These are phyloP conservation scores for Arctocebus calabarensis DNA, from an alignment of 2,797 vertebrate genomes.

Conservation along the genomic window DNA sequence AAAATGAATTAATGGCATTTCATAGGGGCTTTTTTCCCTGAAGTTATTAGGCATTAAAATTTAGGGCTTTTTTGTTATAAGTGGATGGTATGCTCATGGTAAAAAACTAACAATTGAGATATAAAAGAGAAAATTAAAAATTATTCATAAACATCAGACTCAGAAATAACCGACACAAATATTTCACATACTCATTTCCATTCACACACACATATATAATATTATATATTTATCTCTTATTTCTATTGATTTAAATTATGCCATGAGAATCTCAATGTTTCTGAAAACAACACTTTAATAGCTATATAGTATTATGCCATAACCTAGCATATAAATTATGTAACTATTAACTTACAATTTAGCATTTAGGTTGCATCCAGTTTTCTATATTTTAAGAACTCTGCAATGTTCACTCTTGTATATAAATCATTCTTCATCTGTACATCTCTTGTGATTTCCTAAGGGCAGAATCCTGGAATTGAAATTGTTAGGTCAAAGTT, in stretches of 20 bases:
- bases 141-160: neutral
- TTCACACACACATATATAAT: neutral
- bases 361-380: neutral
- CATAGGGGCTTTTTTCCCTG: neutral
- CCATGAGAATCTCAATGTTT: neutral
- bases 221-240: conserved; percentile 43
- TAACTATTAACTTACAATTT: conserved; percentile 5
- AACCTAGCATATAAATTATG: conserved; percentile 36
- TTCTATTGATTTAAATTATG: conserved; percentile 59
- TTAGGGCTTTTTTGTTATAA: conserved; percentile 20
- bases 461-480: neutral
- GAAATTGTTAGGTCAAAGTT: neutral
- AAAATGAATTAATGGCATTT: neutral
- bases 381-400: conserved; percentile 36
- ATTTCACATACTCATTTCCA: neutral
- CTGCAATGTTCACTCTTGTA: neutral
- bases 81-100: neutral
- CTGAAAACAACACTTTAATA: conserved; percentile 25
- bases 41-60: conserved; percentile 42
- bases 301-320: neutral
- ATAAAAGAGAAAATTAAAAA: conserved; percentile 10
- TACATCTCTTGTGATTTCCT: neutral
- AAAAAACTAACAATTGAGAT: neutral
- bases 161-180: conserved; percentile 39
- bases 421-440: neutral